Percentiles rank a stretch among this genome's conserved stretches.
phyloP scores from a whole-genome alignment of 2,113 vertebrate species.

The Machaerirhynchus nigripectus region DNA sequence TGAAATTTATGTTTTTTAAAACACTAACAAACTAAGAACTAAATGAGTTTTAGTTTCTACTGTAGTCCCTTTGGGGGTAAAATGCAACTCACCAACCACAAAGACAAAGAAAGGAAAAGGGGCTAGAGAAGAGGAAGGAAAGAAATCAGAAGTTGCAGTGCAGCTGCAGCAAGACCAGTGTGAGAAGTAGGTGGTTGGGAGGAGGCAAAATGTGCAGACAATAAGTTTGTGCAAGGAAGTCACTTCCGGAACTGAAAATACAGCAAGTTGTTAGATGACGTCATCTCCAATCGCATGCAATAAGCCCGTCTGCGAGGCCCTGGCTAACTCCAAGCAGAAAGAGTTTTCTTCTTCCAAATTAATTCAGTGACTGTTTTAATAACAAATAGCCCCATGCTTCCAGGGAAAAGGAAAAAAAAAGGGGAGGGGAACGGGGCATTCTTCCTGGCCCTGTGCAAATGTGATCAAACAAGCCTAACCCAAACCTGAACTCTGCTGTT shows the following conservation, averaged over 20 bases:
- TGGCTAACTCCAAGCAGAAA: not conserved
- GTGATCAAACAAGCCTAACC: not conserved
- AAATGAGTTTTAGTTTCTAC: not conserved
- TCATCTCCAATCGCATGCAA: not conserved
- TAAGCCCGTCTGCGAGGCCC: not conserved
- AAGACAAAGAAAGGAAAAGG: constrained; percentile 59
- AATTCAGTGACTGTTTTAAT: not conserved
- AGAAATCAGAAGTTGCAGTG: not conserved
- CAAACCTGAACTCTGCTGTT: not conserved
- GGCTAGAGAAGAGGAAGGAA: constrained; percentile 18
- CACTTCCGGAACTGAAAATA: not conserved
- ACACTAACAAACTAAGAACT: not conserved
- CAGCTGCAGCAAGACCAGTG: not conserved
- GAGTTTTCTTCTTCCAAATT: not conserved
- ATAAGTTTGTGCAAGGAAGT: not conserved
- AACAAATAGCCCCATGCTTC: not conserved
- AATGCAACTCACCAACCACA: not conserved
- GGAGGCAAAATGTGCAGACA: not conserved
- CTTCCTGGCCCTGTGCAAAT: not conserved
- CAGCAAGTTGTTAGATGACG: not conserved
- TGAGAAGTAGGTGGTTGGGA: not conserved
- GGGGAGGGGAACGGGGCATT: not conserved
- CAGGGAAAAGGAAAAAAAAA: not conserved
- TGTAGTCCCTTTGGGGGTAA: not conserved
- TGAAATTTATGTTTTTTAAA: not conserved